Evolutionary conservation across 2,797 vertebrate genomes (phyloP).

Genomic region (Hippocampus kuda): DNA sequence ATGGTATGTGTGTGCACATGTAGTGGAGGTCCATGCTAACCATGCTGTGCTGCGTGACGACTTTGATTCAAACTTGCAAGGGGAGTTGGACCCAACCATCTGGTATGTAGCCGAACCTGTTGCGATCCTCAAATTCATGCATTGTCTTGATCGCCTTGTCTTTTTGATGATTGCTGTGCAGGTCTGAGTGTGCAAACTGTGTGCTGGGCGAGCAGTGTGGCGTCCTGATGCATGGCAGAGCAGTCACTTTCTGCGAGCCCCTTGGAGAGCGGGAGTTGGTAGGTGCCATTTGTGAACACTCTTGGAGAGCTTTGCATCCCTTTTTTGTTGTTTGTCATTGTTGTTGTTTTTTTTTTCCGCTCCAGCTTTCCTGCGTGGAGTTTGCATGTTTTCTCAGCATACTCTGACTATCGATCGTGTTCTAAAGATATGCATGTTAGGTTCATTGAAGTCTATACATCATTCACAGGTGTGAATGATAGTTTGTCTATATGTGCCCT

Average conservation of each 20-base stretch:
- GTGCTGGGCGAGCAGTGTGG: conserved; percentile 87
- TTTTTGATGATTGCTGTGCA: conserved; percentile 30
- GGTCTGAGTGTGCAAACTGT: conserved; percentile 86
- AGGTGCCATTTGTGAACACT: conserved; percentile 55
- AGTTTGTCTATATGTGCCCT: too few species aligned
- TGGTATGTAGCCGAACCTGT: conserved; percentile 70
- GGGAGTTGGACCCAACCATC: conserved; percentile 79
- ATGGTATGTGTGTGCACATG: conserved; percentile 6
- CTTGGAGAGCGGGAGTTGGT: conserved; percentile 90
- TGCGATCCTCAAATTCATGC: not conserved
- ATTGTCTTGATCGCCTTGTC: not conserved
- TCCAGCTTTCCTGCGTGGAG: not conserved
- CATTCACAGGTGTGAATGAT: too few species aligned
- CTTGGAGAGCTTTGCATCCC: not conserved
- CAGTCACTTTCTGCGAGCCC: conserved; percentile 89
- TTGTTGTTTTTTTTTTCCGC: not conserved
- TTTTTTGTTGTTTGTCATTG: not conserved
- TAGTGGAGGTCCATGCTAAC: conserved; percentile 86
- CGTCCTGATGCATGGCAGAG: conserved; percentile 83
- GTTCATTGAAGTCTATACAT: too few species aligned
- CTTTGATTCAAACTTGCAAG: conserved; percentile 87
- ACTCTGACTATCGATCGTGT: too few species aligned
- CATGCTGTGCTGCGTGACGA: conserved; percentile 89
- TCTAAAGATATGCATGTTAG: too few species aligned
- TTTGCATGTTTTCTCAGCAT: too few species aligned